Evolutionary conservation across 2,888 invertebrate species (phyloP), one percentile per base, ranked within the genome.

Genomic region (Tinea pellionella): DNA sequence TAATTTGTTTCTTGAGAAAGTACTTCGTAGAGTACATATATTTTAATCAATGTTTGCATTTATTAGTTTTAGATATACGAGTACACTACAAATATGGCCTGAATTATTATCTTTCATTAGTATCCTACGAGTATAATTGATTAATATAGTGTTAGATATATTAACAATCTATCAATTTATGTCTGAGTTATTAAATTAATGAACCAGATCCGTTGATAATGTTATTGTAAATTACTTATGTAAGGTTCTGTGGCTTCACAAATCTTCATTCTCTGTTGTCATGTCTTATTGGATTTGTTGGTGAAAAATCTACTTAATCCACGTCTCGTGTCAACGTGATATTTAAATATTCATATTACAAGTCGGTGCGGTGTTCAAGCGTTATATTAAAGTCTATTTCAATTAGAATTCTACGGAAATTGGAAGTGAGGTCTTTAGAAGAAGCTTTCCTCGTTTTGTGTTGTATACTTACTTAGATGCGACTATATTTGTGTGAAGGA

Each of bases 391-490:
- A 74, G 68, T 64, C 68, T 65, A 64, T 75, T 80, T 78, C 78
- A 80, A 80, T 80, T 77, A 80, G 59, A 59, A 41, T 72, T 72
- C 70, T 75, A 71, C 74, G 77, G 78, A 80, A 80, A 80, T 80
- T 80, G 78, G 74, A 79, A 77, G 77, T 69, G 75, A 71, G 70
- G 67, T 69, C 69, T 68, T 70, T 69, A 72, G 70, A 69, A 68
- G 67, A 64, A 63, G 67, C 61, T 62, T 63, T 37, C 51, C 24
- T 51, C 55, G n/a, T 42, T 18, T 65, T 53, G 62, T 61, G 60
- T 65, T 59, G 65, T 63, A 42, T 42, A 4, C 30, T 30, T 30
- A 30, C n/a, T n/a, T n/a, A n/a, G n/a, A n/a, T n/a, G n/a, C 9
- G 30, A 30, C 11, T 37, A 9, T 37, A 37, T 37, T 37, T 37